Conservation (phyloP, 2,797 vertebrate species). For the Sebastes hubbsi region DNA sequence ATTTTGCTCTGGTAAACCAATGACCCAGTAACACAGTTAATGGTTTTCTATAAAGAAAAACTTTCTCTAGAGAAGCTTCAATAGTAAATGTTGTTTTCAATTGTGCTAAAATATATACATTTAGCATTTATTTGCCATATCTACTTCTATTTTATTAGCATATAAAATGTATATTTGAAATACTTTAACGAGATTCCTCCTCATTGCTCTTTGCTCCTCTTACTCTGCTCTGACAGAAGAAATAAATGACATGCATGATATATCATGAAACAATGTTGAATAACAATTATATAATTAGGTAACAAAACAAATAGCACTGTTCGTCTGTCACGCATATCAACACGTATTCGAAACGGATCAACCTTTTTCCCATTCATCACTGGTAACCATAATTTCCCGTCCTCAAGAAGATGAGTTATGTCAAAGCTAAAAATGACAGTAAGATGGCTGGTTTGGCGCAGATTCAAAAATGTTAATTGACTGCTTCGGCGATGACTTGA, state of each 20-base stretch:
- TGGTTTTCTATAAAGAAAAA: not conserved
- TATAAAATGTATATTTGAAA: not conserved
- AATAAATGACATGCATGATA: slow-evolving; percentile 27
- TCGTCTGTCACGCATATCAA: slow-evolving; percentile 39
- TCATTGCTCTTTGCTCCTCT: not conserved
- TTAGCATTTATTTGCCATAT: not conserved
- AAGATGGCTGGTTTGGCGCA: slow-evolving; percentile 70
- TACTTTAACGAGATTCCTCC: not conserved
- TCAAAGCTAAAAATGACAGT: slow-evolving; percentile 66
- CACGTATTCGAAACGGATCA: slow-evolving; percentile 45
- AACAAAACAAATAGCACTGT: slow-evolving; percentile 45
- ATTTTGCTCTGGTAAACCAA: slow-evolving; percentile 27
- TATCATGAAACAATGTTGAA: slow-evolving; percentile 33
- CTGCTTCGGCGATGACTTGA: slow-evolving; percentile 70
- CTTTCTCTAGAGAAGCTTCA: not conserved
- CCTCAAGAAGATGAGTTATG: slow-evolving; percentile 68
- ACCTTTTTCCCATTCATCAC: slow-evolving; percentile 70
- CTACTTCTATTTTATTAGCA: not conserved
- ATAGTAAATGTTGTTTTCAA: not conserved
- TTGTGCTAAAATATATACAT: not conserved
- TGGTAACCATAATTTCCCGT: slow-evolving; percentile 64
- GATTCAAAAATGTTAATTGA: slow-evolving; percentile 79
- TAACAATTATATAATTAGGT: slow-evolving; percentile 57
- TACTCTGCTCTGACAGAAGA: not conserved
- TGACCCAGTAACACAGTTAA: slow-evolving; percentile 14